These are phyloP conservation scores for Macrosiphum euphorbiae DNA, from an alignment of 2,888 invertebrate species.

Conservation along the genomic window DNA sequence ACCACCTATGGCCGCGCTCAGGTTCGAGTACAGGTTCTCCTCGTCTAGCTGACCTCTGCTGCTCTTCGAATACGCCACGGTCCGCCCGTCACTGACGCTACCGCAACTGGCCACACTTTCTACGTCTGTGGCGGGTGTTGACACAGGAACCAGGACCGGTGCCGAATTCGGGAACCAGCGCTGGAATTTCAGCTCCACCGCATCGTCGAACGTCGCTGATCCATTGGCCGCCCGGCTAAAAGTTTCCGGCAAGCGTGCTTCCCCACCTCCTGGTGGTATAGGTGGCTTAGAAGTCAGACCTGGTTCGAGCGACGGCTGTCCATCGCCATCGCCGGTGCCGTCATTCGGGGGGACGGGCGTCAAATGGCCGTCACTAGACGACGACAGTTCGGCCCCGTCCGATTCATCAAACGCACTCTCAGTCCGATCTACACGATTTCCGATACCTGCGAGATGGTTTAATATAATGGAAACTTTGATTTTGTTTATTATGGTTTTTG, in stretches of 20 bases:
- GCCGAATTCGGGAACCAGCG: slow-evolving; percentile 68
- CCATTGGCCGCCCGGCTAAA: background rate
- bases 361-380: background rate
- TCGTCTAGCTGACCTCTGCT: slow-evolving; percentile 51
- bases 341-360: background rate
- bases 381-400: slow-evolving; percentile 37
- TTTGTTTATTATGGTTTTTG: background rate
- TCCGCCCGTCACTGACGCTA: background rate
- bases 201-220: slow-evolving; percentile 67
- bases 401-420: slow-evolving; percentile 33
- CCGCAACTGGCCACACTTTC: slow-evolving; percentile 15
- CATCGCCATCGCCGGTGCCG: background rate
- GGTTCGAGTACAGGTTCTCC: slow-evolving; percentile 53
- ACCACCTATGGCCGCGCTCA: slow-evolving; percentile 31
- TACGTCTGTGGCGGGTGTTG: background rate
- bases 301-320: slow-evolving; percentile 66
- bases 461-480: background rate
- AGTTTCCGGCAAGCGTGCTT: background rate
- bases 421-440: background rate
- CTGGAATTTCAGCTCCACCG: slow-evolving; percentile 69
- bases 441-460: background rate
- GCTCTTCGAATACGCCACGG: slow-evolving; percentile 33
- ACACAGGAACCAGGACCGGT: background rate
- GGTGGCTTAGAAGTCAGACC: slow-evolving; percentile 68
- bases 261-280: slow-evolving; percentile 66